Base-by-base conservation (phyloP, 2,113 vertebrate species). In the Felis chaus region DNA sequence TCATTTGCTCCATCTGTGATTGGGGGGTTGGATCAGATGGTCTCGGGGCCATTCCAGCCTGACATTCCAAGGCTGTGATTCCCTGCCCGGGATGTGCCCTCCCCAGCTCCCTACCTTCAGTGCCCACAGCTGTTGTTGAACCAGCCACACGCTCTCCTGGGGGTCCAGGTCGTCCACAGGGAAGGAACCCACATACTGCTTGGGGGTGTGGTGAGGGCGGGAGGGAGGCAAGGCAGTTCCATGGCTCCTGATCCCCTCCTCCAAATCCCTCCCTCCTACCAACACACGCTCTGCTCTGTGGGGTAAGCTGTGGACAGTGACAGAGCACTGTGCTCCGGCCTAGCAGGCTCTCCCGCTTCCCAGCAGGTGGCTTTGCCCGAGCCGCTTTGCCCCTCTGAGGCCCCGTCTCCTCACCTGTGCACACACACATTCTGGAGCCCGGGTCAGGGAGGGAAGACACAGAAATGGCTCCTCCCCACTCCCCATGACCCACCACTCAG, bases 181-280 rank as follows among this genome's bases (percentile, higher is more conserved):
- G 97, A 99, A 99, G 61, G 99, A 99, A 74, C 99, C 99, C 96
- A 99, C 99, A 0, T 99, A 99, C 99, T 99, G 97, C 1, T 94
- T 27, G 48, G 21, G 19, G n/a, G 7, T 3, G 1, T 1, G 3
- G n/a, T 4, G 21, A 41, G 19, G 27, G 3, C 12, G 25, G 53
- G 39, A 53, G 3, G 10, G 21, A 57, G 57, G 41, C 4, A 10
- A 23, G 27, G n/a, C 27, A 55, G 23, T 95, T 63, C 36, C 23
- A 2, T 0, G 61, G 61, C 4, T 31, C 61, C 33, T 25, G 11
- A 27, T 0, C 53, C 55, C 8, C 1, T 12, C 74, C 21, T 88
- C 88, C 55, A 71, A 41, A 11, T 23, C 29, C 23, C 5, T 11
- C 48, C 55, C 69, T 55, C 45, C 1, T 9, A 45, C 45, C 45